These are phyloP conservation scores for Flabesymbios commensalis DNA, from an alignment of 2,888 invertebrate species.

Conservation along the genomic window DNA sequence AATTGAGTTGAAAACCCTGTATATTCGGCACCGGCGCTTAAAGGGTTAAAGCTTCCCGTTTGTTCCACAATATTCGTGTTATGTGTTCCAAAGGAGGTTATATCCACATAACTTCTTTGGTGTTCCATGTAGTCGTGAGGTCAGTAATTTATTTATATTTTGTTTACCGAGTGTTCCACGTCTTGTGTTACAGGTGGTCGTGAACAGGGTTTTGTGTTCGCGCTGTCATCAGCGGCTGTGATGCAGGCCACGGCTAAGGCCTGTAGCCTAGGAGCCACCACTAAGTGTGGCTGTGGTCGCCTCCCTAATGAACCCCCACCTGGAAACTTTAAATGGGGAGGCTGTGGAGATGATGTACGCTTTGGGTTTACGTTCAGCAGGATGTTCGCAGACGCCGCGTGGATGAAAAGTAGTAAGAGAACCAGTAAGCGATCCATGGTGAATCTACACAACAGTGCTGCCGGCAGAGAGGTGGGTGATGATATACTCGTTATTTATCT, in stretches of 20 bases:
- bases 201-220: constrained; percentile 84
- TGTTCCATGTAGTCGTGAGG: too few relatives aligned
- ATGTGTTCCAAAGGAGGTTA: too few relatives aligned
- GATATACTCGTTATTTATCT: too few relatives aligned
- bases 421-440: constrained; percentile 86
- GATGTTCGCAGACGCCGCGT: constrained; percentile 57
- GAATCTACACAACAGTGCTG: constrained; percentile 96
- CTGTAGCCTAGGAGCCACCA: constrained; percentile 75
- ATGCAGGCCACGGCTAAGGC: constrained; percentile 78
- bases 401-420: constrained; percentile 67
- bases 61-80: too few relatives aligned
- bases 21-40: too few relatives aligned
- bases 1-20: too few relatives aligned
- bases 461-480: constrained; percentile 84
- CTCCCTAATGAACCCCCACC: constrained; percentile 73
- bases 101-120: too few relatives aligned
- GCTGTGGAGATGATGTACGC: constrained; percentile 76
- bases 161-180: not conserved
- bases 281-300: constrained; percentile 79
- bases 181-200: constrained; percentile 71
- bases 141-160: too few relatives aligned
- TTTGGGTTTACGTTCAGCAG: constrained; percentile 50
- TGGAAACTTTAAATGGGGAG: constrained; percentile 61
- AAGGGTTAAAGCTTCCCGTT: too few relatives aligned
- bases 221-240: constrained; percentile 78